These are phyloP conservation scores for Falco cherrug DNA, from an alignment of 2,797 vertebrate genomes.

Conservation along the genomic window DNA sequence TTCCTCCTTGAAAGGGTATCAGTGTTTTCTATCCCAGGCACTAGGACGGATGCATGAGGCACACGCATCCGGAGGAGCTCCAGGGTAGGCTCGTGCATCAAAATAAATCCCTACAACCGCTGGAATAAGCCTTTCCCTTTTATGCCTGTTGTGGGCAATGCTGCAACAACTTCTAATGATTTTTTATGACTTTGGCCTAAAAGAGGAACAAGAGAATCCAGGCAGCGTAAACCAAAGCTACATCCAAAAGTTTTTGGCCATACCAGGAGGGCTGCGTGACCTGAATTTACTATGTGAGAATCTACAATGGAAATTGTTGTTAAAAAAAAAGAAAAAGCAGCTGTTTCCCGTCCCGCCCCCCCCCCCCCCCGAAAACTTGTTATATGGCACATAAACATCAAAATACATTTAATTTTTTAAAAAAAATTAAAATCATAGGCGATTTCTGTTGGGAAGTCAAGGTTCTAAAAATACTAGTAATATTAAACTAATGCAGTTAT, in stretches of 20 bases:
- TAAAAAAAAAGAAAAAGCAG: neutral
- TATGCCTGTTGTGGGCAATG: neutral
- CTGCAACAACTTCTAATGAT: neutral
- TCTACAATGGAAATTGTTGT: neutral
- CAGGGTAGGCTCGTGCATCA: neutral
- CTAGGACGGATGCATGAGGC: slow-evolving; percentile 11
- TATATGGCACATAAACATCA: neutral
- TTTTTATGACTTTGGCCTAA: neutral
- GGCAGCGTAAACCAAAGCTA: neutral
- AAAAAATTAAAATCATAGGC: neutral
- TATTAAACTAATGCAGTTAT: slow-evolving; percentile 5
- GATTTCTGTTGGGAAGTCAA: neutral
- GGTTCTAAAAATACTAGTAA: neutral
- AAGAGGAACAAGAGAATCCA: neutral
- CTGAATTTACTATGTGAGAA: neutral
- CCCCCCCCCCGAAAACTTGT: neutral
- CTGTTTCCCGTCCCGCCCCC: too few relatives aligned
- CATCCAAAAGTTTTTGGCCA: neutral
- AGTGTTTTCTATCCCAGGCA: slow-evolving; percentile 24
- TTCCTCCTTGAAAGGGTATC: slow-evolving; percentile 44
- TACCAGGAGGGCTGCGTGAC: neutral
- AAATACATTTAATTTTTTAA: neutral
- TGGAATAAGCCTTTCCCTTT: neutral
- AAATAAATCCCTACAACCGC: neutral
- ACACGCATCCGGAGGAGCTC: neutral